Percentiles rank a stretch among this genome's conserved stretches.
phyloP scores from a whole-genome alignment of 2,888 invertebrate genomes.

The Thereva unica region DNA sequence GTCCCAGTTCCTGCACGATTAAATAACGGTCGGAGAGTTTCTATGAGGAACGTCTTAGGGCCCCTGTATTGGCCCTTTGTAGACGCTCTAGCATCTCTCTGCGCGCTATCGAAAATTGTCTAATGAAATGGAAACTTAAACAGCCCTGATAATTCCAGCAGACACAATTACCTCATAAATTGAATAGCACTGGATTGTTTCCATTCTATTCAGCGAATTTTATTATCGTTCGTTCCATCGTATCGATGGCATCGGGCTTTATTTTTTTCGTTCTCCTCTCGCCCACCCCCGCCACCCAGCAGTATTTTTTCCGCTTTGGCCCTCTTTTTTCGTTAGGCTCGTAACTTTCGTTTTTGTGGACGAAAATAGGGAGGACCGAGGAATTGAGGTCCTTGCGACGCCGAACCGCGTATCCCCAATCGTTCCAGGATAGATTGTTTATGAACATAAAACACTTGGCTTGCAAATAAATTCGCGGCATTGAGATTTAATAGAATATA shows the following conservation, averaged over 20 bases:
- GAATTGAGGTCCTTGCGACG: not conserved
- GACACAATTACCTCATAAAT: conserved; percentile 16
- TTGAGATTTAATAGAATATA: conserved; percentile 33
- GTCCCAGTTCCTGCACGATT: too few species aligned
- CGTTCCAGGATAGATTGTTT: conserved; percentile 2
- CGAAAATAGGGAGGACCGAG: not conserved
- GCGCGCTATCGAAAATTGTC: conserved; percentile 7
- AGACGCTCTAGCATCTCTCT: not conserved
- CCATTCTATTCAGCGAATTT: conserved; percentile 7
- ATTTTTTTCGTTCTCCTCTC: conserved; percentile 9
- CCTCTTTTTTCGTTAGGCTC: not conserved
- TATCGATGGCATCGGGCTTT: conserved; percentile 26
- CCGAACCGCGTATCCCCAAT: not conserved
- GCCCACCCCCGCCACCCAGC: not conserved
- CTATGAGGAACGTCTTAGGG: too few species aligned
- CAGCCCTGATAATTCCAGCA: conserved; percentile 13
- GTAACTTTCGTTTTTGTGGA: conserved; percentile 7
- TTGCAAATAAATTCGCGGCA: conserved; percentile 30
- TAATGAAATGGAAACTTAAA: conserved; percentile 27
- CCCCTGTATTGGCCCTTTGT: conserved; percentile 4
- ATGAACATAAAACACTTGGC: conserved; percentile 11
- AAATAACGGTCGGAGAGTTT: too few species aligned
- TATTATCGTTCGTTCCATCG: conserved; percentile 13
- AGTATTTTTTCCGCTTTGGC: not conserved
- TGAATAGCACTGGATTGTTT: conserved; percentile 7